Percentiles rank a stretch among this genome's conserved stretches.
Evolutionary conservation across 2,888 invertebrate genomes (phyloP).

Genomic region (Cantharis lateralis): DNA sequence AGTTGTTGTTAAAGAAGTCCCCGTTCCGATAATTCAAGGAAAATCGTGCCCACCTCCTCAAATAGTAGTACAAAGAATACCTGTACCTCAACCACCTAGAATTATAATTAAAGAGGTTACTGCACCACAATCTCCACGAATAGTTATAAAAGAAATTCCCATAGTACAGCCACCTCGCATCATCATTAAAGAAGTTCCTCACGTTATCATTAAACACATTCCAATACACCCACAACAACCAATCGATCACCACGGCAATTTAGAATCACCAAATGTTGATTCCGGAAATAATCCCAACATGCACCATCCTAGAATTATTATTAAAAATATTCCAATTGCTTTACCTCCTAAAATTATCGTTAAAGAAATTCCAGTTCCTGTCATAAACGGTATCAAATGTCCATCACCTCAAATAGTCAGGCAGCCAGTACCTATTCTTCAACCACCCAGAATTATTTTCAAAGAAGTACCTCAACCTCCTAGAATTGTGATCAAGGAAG

Average conservation of each 20-base stretch:
- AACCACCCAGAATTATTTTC: neutral
- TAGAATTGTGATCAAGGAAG: neutral
- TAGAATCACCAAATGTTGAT: neutral
- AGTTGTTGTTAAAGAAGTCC: neutral
- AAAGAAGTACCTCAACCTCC: neutral
- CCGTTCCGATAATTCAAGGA: neutral
- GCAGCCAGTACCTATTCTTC: neutral
- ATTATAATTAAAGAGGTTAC: slow-evolving; percentile 9
- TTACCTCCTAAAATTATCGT: neutral
- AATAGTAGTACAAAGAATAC: neutral
- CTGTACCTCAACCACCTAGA: slow-evolving; percentile 9
- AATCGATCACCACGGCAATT: neutral
- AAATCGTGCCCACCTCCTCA: neutral
- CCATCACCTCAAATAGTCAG: neutral
- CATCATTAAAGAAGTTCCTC: slow-evolving; percentile 1
- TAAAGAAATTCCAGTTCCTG: neutral
- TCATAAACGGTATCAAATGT: neutral
- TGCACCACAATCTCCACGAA: slow-evolving; percentile 6
- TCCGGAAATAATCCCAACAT: neutral
- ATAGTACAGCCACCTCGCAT: slow-evolving; percentile 5
- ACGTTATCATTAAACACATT: slow-evolving; percentile 1
- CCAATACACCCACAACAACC: neutral
- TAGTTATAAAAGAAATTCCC: slow-evolving; percentile 5
- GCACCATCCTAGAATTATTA: neutral
- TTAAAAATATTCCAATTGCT: neutral